These are phyloP conservation scores for Oceanodroma leucorhoa DNA, from an alignment of 2,797 vertebrate species.

Conservation along the genomic window DNA sequence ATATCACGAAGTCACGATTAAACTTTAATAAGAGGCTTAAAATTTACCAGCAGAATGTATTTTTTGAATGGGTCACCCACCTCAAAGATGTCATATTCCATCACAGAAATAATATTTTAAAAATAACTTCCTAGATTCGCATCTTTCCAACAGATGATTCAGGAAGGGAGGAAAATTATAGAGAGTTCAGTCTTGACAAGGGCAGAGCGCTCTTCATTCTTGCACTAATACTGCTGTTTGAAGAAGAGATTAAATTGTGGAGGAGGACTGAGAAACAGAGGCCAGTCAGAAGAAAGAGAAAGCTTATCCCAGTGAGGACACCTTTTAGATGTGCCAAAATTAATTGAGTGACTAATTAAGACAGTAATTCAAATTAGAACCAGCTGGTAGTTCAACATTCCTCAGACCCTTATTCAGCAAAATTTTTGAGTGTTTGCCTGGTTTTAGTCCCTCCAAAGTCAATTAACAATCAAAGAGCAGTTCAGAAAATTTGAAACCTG, in stretches of 20 bases:
- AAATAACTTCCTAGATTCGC: conserved; percentile 15
- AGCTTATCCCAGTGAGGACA: background rate
- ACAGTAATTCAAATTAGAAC: conserved; percentile 39
- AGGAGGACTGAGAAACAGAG: background rate
- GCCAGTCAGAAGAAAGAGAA: background rate
- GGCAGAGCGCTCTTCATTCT: background rate
- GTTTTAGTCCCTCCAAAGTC: background rate
- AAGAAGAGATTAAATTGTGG: conserved; percentile 2
- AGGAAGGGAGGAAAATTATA: conserved; percentile 5
- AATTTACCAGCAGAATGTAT: background rate
- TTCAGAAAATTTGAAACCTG: conserved; percentile 1
- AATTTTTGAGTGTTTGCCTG: background rate
- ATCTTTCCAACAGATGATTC: conserved; percentile 6
- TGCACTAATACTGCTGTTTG: background rate
- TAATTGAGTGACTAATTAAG: conserved; percentile 26
- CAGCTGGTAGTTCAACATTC: conserved; percentile 14
- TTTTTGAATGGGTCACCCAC: conserved; percentile 15
- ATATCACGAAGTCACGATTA: background rate
- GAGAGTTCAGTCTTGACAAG: conserved; percentile 3
- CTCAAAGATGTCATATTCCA: background rate
- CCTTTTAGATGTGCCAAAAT: conserved; percentile 40
- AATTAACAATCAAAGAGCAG: background rate
- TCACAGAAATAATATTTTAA: background rate
- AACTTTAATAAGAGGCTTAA: background rate
- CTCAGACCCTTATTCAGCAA: conserved; percentile 27